These are phyloP conservation scores for Axea sp. DNA, from an alignment of 2,888 invertebrate species.

Conservation along the genomic window DNA sequence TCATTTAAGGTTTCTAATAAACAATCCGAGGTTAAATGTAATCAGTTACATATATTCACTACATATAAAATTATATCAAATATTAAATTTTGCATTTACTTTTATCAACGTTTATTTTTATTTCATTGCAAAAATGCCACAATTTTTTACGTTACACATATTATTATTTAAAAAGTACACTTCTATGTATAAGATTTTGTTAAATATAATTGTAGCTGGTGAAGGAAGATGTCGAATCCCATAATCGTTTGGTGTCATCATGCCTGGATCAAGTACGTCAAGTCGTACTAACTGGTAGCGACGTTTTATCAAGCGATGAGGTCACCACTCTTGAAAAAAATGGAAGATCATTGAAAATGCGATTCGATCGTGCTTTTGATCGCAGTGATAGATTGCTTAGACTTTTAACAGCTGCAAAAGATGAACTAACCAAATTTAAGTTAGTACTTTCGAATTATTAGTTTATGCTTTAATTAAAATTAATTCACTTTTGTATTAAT, in stretches of 20 bases:
- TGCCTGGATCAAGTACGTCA: slow-evolving; percentile 95
- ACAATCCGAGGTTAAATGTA: too few relatives aligned
- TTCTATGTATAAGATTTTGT: background rate
- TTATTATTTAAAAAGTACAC: too few relatives aligned
- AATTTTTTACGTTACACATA: too few relatives aligned
- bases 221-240: slow-evolving; percentile 93
- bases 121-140: too few relatives aligned
- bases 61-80: too few relatives aligned
- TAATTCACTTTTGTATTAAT: too few relatives aligned
- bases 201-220: slow-evolving; percentile 83
- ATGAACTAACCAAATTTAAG: slow-evolving; percentile 93
- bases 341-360: slow-evolving; percentile 89
- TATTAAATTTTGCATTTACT: too few relatives aligned
- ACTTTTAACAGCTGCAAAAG: slow-evolving; percentile 88
- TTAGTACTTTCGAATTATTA: too few relatives aligned
- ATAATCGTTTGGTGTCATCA: slow-evolving; percentile 90
- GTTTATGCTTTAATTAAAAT: too few relatives aligned
- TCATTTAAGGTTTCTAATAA: too few relatives aligned
- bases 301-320: slow-evolving; percentile 95
- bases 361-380: slow-evolving; percentile 90
- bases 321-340: slow-evolving; percentile 92
- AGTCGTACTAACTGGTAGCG: slow-evolving; percentile 92
- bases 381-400: slow-evolving; percentile 89
- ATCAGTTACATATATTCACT: too few relatives aligned
- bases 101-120: too few relatives aligned